Evolutionary conservation across 2,888 invertebrate species (phyloP), one percentile per base, ranked within the genome.

Genomic region (Metopia argyrocephala): DNA sequence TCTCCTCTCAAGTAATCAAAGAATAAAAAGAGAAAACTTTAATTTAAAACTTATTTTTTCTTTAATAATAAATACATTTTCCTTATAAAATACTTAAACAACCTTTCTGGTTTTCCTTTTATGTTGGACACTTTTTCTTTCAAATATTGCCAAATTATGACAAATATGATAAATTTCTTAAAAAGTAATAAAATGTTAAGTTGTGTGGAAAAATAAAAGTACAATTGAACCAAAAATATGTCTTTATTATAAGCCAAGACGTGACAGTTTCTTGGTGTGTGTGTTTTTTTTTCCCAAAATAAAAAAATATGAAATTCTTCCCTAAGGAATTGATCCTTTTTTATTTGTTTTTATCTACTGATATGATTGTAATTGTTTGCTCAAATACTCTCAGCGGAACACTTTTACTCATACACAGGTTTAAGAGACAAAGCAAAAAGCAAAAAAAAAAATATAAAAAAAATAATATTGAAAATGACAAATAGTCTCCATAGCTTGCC

Each of bases 141-240:
- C 25, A 23, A 25, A 20, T 28, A n/a, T 27, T 21, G 18, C 12
- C 5, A 62, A 18, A 27, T 23, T 48, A 27, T 18, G 18, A 1
- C 28, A 62, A 7, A 27, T 38, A 12, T 12, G 15, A 38, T 9
- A 38, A 38, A 38, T 38, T 27, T 68, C 25, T 52, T 12, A 28
- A 2, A 78, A 71, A 70, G 18, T 50, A 71, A 65, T 78, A 70
- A 76, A 38, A 59, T 71, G 70, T n/a, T 65, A 46, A 66, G 71
- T 46, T 59, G 71, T 71, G 59, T 78, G 76, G 66, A 78, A 78
- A 71, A 76, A 69, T 65, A 65, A 69, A 59, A 18, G 46, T 57
- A 52, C 52, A 70, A 70, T 71, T 65, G 57, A 70, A 78, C 15
- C 15, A 23, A 71, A 59, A 59, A 78, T 71, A 71, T 71, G 54